A percentile compares a stretch with the other conserved stretches of the same genome.
phyloP scores from a whole-genome alignment of 2,888 invertebrate species.

The Uropetala carovei region DNA sequence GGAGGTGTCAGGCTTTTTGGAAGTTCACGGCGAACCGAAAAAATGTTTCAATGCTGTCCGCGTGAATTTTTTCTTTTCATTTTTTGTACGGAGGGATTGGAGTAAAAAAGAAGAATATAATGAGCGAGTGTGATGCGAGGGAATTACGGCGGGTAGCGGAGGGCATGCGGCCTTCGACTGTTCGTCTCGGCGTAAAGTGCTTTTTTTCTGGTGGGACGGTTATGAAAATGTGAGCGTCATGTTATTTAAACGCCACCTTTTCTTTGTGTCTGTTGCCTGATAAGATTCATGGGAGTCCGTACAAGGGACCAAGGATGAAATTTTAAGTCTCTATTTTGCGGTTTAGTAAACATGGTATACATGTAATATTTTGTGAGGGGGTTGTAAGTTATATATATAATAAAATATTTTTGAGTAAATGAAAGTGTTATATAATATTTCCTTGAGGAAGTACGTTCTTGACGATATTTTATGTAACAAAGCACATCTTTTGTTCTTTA shows the following conservation, averaged over 20 bases:
- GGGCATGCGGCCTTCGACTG: background rate
- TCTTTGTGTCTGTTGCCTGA: background rate
- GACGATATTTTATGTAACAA: no score
- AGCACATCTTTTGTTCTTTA: no score
- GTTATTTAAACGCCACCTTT: conserved; percentile 24
- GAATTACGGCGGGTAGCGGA: background rate
- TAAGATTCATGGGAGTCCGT: no score
- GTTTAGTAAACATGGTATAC: no score
- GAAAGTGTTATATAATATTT: no score
- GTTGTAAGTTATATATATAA: no score
- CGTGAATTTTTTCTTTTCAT: background rate
- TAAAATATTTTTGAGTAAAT: no score
- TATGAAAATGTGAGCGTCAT: background rate
- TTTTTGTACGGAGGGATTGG: background rate
- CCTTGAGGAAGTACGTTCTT: no score
- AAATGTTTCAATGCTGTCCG: background rate
- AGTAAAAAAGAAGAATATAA: background rate
- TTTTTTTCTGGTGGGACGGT: background rate
- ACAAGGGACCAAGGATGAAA: no score
- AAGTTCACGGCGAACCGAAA: background rate
- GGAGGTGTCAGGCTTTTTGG: conserved; percentile 15
- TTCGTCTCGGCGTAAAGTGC: background rate
- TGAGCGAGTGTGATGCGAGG: background rate
- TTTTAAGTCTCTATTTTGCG: no score
- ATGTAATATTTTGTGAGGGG: no score